Evolutionary conservation across 2,888 invertebrate genomes (phyloP).

Genomic region (Blera fallax): DNA sequence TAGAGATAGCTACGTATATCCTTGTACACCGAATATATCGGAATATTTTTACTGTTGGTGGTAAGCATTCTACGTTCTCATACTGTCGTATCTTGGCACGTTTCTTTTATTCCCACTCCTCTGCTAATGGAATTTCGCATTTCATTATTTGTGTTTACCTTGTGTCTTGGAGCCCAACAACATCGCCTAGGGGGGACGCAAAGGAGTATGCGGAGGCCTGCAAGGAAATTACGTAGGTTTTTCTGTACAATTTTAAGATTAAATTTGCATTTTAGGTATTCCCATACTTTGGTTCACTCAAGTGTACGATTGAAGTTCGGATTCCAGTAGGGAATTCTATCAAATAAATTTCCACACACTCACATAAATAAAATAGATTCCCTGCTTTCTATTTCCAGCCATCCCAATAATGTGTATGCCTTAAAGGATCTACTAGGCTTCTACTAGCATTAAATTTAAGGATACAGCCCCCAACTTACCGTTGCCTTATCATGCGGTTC

Average conservation of each 20-base stretch:
- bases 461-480: constrained; percentile 41
- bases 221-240: constrained; percentile 44
- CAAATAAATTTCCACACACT: constrained; percentile 36
- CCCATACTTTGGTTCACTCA: constrained; percentile 1
- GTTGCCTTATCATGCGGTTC: constrained; percentile 31
- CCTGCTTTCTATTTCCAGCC: constrained; percentile 3
- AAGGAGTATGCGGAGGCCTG: neutral
- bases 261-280: constrained; percentile 67
- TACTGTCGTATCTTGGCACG: neutral
- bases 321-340: constrained; percentile 58
- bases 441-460: constrained; percentile 50
- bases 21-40: no score
- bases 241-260: constrained; percentile 54
- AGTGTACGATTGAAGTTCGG: constrained; percentile 55
- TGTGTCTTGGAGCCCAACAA: neutral
- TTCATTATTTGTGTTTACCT: constrained; percentile 35
- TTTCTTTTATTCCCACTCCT: neutral
- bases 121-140: constrained; percentile 40
- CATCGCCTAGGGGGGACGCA: neutral
- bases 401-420: constrained; percentile 48
- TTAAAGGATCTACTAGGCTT: constrained; percentile 57
- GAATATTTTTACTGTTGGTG: neutral
- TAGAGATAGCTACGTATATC: neutral
- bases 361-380: constrained; percentile 46
- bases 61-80: neutral